Evolutionary conservation across 2,113 vertebrate genomes (phyloP).

Genomic region (Percopsis transmontana): DNA sequence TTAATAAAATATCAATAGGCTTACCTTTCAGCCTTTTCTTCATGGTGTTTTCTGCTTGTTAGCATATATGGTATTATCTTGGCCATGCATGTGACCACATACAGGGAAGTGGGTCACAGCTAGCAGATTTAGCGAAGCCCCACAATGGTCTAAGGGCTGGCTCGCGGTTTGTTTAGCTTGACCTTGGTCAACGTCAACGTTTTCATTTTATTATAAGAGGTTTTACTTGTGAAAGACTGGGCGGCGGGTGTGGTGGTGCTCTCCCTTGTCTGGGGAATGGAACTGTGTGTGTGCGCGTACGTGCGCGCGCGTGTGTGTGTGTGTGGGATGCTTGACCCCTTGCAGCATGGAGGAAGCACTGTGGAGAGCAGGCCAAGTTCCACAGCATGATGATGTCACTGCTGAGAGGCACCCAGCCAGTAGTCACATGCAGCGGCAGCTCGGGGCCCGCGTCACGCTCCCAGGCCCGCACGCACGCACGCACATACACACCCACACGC

Average conservation of each 20-base stretch:
- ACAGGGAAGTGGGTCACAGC: no score
- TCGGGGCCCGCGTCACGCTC: constrained; percentile 44
- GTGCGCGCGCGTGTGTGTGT: neutral
- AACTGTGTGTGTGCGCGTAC: constrained; percentile 45
- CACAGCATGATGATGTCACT: constrained; percentile 73
- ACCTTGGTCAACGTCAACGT: no score
- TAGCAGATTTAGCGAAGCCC: no score
- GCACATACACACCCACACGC: constrained; percentile 7
- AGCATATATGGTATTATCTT: no score
- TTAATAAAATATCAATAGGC: no score
- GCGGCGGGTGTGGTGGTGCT: constrained; percentile 67
- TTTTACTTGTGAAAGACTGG: constrained; percentile 51
- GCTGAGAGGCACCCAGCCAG: constrained; percentile 53
- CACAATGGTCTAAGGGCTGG: no score
- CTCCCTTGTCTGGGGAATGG: constrained; percentile 70
- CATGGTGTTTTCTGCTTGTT: no score
- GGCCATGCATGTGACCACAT: no score
- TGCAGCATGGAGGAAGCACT: constrained; percentile 68
- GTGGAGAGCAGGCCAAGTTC: constrained; percentile 71
- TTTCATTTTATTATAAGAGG: neutral
- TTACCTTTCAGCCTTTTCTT: no score
- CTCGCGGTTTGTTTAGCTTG: no score
- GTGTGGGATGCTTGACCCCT: constrained; percentile 51
- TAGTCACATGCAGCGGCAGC: constrained; percentile 15
- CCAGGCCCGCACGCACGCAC: constrained; percentile 2